These are phyloP conservation scores for Eustalomyia histrio DNA, from an alignment of 2,888 invertebrate species.

Conservation along the genomic window DNA sequence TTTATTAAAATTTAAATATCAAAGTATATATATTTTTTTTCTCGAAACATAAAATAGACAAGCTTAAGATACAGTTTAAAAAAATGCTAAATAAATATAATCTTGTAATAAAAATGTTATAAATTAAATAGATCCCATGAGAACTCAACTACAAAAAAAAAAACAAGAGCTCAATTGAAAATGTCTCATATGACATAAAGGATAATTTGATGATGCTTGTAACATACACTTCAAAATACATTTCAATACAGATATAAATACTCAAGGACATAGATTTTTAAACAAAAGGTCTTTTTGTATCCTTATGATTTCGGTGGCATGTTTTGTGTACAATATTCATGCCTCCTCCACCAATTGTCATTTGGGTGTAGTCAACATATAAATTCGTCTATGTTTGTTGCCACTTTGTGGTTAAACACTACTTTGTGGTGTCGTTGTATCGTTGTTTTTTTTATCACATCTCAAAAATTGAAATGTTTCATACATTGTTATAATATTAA, in stretches of 20 bases:
- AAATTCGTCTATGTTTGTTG: conserved; percentile 3
- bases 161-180: conserved; percentile 58
- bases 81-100: conserved; percentile 68
- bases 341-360: not conserved
- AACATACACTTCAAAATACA: conserved; percentile 40
- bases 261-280: not conserved
- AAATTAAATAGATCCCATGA: conserved; percentile 76
- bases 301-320: not conserved
- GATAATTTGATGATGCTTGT: conserved; percentile 77
- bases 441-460: conserved; percentile 6
- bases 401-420: conserved; percentile 50
- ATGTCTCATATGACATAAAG: conserved; percentile 77
- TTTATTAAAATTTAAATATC: conserved; percentile 48
- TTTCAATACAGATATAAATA: not conserved
- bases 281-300: conserved; percentile 37
- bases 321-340: not conserved
- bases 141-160: conserved; percentile 55
- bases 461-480: conserved; percentile 52
- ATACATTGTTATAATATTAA: conserved; percentile 18
- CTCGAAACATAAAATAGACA: conserved; percentile 34
- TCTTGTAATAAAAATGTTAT: conserved; percentile 74
- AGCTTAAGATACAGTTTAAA: conserved; percentile 54
- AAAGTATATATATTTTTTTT: conserved; percentile 3
- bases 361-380: not conserved
- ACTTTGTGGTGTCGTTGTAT: conserved; percentile 44